Base-by-base conservation (phyloP, 2,797 vertebrate species). In the Taenioides sp. region DNA sequence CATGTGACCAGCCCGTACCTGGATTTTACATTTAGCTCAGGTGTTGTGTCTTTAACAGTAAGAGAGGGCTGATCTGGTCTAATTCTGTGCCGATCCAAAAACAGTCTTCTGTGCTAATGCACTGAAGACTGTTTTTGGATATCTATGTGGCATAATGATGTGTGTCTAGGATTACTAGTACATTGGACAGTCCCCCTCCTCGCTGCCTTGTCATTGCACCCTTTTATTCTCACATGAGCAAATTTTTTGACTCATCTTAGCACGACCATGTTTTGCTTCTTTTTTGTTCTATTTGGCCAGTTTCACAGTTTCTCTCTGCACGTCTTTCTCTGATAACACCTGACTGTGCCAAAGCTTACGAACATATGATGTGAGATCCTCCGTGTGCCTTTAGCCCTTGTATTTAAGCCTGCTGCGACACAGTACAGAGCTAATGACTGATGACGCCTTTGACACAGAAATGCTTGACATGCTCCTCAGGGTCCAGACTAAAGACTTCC, bases 401-500 rank as follows among this genome's bases (percentile, higher is more conserved):
- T 62, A 69, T 70, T 74, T 73, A 85, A 75, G 77, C 86, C 82
- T 28, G 68, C 71, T 67, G 82, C 50, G 70, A 82, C 78, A 86
- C 59, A 67, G 80, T 78, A 76, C 76, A 74, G 81, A 87, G 80
- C 83, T 90, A 93, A 93, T 92, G 89, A 92, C 79, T 84, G 89
- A 93, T 87, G 89, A 92, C 86, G 70, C 86, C 87, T 90, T 91
- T 91, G 91, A 91, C 88, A 92, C 82, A 10, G 86, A 88, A 85
- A 89, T 87, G 87, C 87, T 92, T 91, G 88, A 90, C 87, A 92
- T 87, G 87, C 84, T 92, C 88, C 87, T 91, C 75, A 11, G 88
- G 90, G 90, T 86, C 87, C 57, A 27, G 79, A 87, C 89, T 92
- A 91, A 93, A 93, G 88, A 89, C 88, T 92, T 91, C 80, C 87